Base-by-base conservation (phyloP, 1,140 invertebrate genomes). In the Drosophila nasuta region DNA sequence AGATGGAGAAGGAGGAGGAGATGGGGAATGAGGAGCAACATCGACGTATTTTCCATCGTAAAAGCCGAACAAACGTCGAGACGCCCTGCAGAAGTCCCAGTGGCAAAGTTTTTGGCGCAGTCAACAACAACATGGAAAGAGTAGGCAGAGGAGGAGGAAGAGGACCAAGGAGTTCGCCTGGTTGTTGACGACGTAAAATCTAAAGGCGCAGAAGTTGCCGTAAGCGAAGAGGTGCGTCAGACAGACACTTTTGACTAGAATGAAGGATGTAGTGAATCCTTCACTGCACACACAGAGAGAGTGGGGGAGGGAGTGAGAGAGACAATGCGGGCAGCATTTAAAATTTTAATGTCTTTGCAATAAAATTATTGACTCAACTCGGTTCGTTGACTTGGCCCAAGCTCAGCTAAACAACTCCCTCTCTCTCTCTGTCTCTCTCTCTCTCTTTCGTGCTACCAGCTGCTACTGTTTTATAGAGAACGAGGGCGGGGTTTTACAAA, bases 261-360 rank as follows among this genome's bases (percentile, higher is more conserved):
- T 57, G 41, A 69, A 70, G 57, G 17, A 62, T 35, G 58, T 20
- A 35, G 57, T 20, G 41, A 56, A 43, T 43, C 41, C 41, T 41
- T 15, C 51, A 46, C 38, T 33, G 33, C 52, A 43, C 17, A 15
- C 20, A 17, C 25, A 33, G 25, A 7, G 30, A 45, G 28, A 58
- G 46, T 5, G 15, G 10, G 15, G 10, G 25, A 57, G 28, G 15
- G 52, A 33, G 13, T 7, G 52, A 1, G 13, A 10, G 30, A 46
- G 25, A 13, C 30, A 15, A 54, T 52, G 62, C 62, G 38, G 10
- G 11, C 51, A 71, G 68, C 74, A 76, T 72, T 76, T 76, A 66
- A 72, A 76, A 76, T 76, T 72, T 76, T 72, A 76, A 76, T 76
- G 74, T 54, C 74, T 76, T 76, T 65, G 74, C 74, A 66, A 76